A percentile compares a stretch with the other conserved stretches of the same genome.
Evolutionary conservation across 2,797 vertebrate species (phyloP).

Genomic region (Sebastes cheni): DNA sequence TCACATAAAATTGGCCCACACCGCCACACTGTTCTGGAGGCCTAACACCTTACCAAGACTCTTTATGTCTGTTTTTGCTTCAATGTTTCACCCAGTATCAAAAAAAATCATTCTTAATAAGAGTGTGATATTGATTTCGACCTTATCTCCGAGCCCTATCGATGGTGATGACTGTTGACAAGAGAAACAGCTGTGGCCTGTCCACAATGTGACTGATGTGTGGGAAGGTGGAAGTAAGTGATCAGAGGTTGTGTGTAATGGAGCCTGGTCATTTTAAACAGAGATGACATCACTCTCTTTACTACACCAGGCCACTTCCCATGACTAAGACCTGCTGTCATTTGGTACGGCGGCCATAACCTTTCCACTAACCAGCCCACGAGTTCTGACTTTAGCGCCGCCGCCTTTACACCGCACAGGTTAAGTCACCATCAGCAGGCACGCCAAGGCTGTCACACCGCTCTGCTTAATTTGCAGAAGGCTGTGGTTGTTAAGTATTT

Average conservation of each 20-base stretch:
- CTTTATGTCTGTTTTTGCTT: not conserved
- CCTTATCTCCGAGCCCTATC: not conserved
- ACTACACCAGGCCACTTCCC: constrained; percentile 21
- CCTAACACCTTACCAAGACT: not conserved
- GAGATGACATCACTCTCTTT: constrained; percentile 32
- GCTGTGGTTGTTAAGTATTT: constrained; percentile 54
- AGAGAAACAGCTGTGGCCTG: not conserved
- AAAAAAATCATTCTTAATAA: not conserved
- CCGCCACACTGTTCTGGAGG: not conserved
- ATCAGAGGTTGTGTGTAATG: constrained; percentile 35
- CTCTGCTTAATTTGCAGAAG: constrained; percentile 45
- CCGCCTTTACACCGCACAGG: constrained; percentile 21
- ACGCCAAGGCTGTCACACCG: constrained; percentile 35
- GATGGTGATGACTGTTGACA: not conserved
- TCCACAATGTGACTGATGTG: not conserved
- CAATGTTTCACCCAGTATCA: not conserved
- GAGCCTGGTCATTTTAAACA: not conserved
- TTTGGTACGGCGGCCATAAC: constrained; percentile 19
- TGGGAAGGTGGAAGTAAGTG: constrained; percentile 3
- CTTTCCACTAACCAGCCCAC: constrained; percentile 13
- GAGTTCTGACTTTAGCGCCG: not conserved
- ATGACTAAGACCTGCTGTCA: constrained; percentile 30
- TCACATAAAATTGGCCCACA: not conserved
- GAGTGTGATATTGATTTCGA: not conserved
- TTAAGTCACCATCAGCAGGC: constrained; percentile 38